Percentiles rank a stretch among this genome's conserved stretches.
These are phyloP conservation scores for Clarias laeviceps DNA, from an alignment of 2,797 vertebrate genomes.

Conservation along the genomic window DNA sequence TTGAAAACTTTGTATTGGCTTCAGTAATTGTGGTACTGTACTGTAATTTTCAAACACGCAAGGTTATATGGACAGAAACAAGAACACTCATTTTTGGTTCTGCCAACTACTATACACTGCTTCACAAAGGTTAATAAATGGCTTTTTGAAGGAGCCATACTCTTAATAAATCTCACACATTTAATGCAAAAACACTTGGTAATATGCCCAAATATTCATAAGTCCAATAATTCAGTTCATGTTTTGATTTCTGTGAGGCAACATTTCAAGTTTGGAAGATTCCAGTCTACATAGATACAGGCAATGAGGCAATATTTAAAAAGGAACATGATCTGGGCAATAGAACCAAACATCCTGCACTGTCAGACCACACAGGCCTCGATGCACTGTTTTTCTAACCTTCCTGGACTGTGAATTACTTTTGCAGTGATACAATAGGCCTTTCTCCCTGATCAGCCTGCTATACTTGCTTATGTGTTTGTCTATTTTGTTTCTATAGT, in stretches of 20 bases:
- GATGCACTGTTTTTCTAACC: constrained; percentile 55
- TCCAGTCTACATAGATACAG: constrained; percentile 35
- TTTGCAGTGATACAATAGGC: constrained; percentile 52
- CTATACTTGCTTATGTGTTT: constrained; percentile 49
- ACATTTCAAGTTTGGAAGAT: constrained; percentile 33
- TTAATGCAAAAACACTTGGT: background rate
- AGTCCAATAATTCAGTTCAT: constrained; percentile 51
- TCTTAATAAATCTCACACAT: constrained; percentile 1
- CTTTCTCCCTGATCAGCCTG: constrained; percentile 46
- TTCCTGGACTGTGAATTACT: constrained; percentile 38
- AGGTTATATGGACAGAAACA: background rate
- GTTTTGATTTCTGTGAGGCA: constrained; percentile 42
- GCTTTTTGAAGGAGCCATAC: background rate
- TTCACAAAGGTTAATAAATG: constrained; percentile 3
- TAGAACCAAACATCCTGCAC: constrained; percentile 54
- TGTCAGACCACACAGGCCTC: constrained; percentile 35
- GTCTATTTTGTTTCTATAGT: constrained; percentile 47
- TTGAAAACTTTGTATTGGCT: background rate
- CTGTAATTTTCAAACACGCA: background rate
- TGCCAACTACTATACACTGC: background rate
- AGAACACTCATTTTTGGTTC: background rate
- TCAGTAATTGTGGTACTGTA: background rate
- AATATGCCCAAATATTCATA: constrained; percentile 42
- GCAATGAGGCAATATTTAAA: constrained; percentile 57
- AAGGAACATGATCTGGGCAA: constrained; percentile 54